Evolutionary conservation across 2,888 invertebrate species (phyloP), one percentile per base, ranked within the genome.

Genomic region (Acleris holmiana): DNA sequence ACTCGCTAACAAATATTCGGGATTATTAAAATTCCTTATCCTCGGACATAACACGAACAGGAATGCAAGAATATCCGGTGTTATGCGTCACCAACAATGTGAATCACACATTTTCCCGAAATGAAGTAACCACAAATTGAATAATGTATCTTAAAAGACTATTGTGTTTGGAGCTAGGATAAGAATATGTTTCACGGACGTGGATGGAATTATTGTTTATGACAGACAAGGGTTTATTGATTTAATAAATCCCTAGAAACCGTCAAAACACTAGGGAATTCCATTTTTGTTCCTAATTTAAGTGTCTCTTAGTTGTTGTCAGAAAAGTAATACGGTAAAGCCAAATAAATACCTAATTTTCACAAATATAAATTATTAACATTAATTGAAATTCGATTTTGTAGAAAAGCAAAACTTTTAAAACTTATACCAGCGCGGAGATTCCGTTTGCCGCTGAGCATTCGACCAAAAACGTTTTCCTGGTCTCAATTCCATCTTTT

Each of bases 81-180:
- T 23, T 25, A 48, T 48, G 58, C 41, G 58, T 29, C 53, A 64
- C 47, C n/a, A n/a, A 21, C n/a, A 41, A 29, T n/a, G 41, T 64
- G 64, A 64, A 49, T 64, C 64, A 64, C 21, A 35, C 21, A 40
- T 41, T 64, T 64, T 54, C 58, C 17, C 41, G 25, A 53, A 59
- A 64, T 54, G 41, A 44, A 23, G 41, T 55, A 7, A 48, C 53
- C 47, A 21, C 58, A 48, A 54, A n/a, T 48, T 64, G 64, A 64
- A 64, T 64, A 58, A 64, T 64, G 64, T 48, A 64, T 58, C 47
- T 41, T 44, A 25, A 46, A 47, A 13, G 17, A 41, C 53, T 48
- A 64, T 59, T 58, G 58, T 58, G 58, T 58, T 21, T 54, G 47
- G 17, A 19, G n/a, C 51, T 40, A 21, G 23, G 23, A 23, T 23